Evolutionary conservation across 2,797 vertebrate genomes (phyloP).

Genomic region (Poeciliopsis paucimaculata): DNA sequence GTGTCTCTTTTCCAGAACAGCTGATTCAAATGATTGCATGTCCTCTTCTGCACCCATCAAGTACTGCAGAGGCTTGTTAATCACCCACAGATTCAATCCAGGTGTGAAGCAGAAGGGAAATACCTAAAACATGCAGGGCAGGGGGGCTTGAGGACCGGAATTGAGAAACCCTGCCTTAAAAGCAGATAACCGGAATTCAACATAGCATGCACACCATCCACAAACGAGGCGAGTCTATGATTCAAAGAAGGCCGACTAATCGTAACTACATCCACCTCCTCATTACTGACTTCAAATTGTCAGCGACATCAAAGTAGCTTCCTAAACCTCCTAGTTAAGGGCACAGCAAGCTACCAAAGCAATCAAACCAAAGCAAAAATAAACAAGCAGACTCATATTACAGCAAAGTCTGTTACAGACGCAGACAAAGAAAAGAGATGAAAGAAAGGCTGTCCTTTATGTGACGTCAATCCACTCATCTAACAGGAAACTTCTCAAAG

Average conservation of each 20-base stretch:
- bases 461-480: constrained; percentile 56
- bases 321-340: constrained; percentile 35
- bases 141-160: no score
- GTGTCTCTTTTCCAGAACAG: no score
- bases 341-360: constrained; percentile 15
- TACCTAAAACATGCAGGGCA: no score
- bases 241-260: constrained; percentile 36
- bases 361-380: constrained; percentile 33
- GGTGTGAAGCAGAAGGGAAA: no score
- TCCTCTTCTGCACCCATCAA: no score
- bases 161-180: background rate
- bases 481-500: constrained; percentile 42
- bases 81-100: no score
- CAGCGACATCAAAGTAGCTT: constrained; percentile 59
- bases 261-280: constrained; percentile 44
- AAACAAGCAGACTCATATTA: constrained; percentile 42
- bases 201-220: constrained; percentile 1
- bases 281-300: constrained; percentile 45
- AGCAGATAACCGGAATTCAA: constrained; percentile 6
- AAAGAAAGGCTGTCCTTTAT: constrained; percentile 56
- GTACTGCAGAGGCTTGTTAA: no score
- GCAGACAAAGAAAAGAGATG: constrained; percentile 52
- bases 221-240: constrained; percentile 26
- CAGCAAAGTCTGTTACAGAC: constrained; percentile 31
- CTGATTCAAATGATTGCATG: no score